These are phyloP conservation scores for Noturus placidus DNA, from an alignment of 2,113 vertebrate genomes.

Conservation along the genomic window DNA sequence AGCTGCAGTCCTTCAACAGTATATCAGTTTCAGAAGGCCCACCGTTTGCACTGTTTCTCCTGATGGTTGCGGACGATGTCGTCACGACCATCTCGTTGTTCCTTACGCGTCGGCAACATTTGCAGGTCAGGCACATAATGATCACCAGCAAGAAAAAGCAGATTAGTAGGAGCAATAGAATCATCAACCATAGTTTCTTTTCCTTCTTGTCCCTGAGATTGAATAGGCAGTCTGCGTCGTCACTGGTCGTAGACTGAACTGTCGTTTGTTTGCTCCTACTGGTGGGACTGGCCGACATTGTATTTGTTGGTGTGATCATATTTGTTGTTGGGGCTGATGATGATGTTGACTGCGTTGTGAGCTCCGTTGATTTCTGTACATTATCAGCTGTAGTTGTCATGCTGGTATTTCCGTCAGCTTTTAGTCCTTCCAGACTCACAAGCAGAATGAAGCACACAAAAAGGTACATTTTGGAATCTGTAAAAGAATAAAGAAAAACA, in stretches of 20 bases:
- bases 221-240: not conserved
- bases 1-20: slow-evolving; percentile 20
- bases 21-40: slow-evolving; percentile 12
- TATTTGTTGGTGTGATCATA: not conserved
- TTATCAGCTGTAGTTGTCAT: too few species aligned
- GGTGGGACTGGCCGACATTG: accelerated
- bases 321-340: too few species aligned
- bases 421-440: not conserved
- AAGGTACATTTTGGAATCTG: not conserved
- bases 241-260: not conserved
- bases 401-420: too few species aligned
- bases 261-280: accelerated
- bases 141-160: slow-evolving; percentile 8
- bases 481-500: not conserved
- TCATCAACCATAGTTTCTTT: not conserved
- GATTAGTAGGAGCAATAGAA: not conserved
- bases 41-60: not conserved
- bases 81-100: not conserved
- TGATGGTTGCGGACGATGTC: not conserved
- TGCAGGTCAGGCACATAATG: not conserved
- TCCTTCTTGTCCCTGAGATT: not conserved
- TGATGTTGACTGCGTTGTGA: too few species aligned
- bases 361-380: too few species aligned
- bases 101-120: not conserved
- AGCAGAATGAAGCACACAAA: slow-evolving; percentile 25